Conservation (phyloP, 2,888 invertebrate genomes). For the Autographa pulchrina region DNA sequence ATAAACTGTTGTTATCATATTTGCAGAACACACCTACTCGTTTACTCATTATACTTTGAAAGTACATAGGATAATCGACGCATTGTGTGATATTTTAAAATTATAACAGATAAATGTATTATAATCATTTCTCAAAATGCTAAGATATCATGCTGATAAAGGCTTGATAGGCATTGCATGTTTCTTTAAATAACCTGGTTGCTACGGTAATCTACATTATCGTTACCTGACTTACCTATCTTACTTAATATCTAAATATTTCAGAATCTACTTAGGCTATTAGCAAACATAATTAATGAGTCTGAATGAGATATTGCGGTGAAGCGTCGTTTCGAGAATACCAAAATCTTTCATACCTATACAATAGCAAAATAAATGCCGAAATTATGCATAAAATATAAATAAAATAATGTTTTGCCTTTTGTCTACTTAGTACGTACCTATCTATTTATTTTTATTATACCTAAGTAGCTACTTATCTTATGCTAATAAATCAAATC, state of each 20-base stretch:
- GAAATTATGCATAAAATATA: no score
- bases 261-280: neutral
- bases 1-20: neutral
- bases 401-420: no score
- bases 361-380: no score
- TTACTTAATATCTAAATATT: neutral
- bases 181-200: neutral
- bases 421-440: no score
- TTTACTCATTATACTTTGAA: neutral
- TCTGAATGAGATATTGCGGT: neutral
- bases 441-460: no score
- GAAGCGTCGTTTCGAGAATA: neutral
- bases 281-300: neutral
- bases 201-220: neutral
- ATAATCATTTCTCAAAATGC: neutral
- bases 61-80: neutral
- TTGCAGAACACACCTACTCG: neutral
- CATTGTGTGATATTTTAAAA: neutral
- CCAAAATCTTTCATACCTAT: neutral
- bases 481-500: no score
- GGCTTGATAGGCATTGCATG: neutral
- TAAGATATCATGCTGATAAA: slow-evolving; percentile 2
- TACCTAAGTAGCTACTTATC: no score
- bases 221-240: neutral
- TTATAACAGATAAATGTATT: neutral